A percentile compares a stretch with the other conserved stretches of the same genome.
Evolutionary conservation across 2,113 vertebrate genomes (phyloP).

Genomic region (Anas platyrhynchos): DNA sequence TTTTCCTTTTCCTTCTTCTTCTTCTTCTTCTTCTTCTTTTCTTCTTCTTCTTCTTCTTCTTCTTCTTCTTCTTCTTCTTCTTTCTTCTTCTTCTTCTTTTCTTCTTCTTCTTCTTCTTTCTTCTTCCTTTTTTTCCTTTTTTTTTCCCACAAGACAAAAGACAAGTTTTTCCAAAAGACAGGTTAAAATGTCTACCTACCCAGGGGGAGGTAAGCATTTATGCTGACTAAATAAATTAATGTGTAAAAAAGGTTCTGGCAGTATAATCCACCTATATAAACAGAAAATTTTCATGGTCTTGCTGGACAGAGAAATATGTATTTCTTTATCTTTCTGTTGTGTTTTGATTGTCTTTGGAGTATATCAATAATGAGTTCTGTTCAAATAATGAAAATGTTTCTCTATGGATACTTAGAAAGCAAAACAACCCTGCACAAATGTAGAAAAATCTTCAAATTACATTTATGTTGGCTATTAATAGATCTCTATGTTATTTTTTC

Average conservation of each 20-base stretch:
- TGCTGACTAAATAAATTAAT: not conserved
- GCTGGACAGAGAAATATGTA: not conserved
- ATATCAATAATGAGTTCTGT: not conserved
- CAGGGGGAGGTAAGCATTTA: not conserved
- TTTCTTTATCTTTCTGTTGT: not conserved
- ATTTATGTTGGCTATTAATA: not conserved
- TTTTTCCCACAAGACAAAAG: no score
- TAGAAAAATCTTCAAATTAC: not conserved
- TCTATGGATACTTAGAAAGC: not conserved
- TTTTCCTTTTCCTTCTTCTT: no score
- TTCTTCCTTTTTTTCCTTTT: no score
- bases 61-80: no score
- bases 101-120: no score
- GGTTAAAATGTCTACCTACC: not conserved
- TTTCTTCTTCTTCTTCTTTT: no score
- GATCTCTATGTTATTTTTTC: not conserved
- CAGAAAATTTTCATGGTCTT: not conserved
- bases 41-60: no score
- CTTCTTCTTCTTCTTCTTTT: no score
- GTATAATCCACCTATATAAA: not conserved
- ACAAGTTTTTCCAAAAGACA: not conserved
- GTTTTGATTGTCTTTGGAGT: constrained; percentile 30
- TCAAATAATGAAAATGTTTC: constrained; percentile 22
- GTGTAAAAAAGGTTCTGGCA: not conserved
- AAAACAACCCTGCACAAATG: not conserved